Percentiles rank a stretch among this genome's conserved stretches.
Evolutionary conservation across 2,113 vertebrate species (phyloP).

Genomic region (Siniperca chuatsi): DNA sequence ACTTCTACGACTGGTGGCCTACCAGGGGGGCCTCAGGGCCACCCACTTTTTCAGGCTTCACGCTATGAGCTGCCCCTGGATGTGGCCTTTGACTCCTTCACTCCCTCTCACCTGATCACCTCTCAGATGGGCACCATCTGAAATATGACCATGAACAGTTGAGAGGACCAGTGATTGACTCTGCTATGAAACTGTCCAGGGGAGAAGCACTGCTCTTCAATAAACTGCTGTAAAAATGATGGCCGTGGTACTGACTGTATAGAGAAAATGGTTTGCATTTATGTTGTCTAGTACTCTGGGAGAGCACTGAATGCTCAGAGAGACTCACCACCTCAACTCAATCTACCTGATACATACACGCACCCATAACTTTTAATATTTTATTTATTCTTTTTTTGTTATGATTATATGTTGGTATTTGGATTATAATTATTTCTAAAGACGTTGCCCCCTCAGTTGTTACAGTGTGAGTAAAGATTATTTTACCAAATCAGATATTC

Average conservation of each 20-base stretch:
- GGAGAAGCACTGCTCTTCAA: constrained; percentile 8
- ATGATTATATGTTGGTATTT: constrained; percentile 51
- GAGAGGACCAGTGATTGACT: constrained; percentile 78
- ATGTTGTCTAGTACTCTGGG: constrained; percentile 56
- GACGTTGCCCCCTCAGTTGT: constrained; percentile 39
- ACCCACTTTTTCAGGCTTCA: constrained; percentile 87
- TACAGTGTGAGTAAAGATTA: constrained; percentile 27
- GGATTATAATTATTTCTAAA: constrained; percentile 49
- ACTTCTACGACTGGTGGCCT: constrained; percentile 81
- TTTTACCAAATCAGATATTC: constrained; percentile 51
- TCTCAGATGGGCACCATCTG: constrained; percentile 90
- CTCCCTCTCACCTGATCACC: constrained; percentile 83
- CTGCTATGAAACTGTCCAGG: not conserved
- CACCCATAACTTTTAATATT: constrained; percentile 56
- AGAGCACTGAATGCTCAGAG: constrained; percentile 54
- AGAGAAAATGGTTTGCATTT: constrained; percentile 63
- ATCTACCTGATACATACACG: constrained; percentile 79
- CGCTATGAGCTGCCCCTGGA: constrained; percentile 94
- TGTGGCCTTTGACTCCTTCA: constrained; percentile 90
- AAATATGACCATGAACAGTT: constrained; percentile 22
- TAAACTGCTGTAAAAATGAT: constrained; percentile 44
- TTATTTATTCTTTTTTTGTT: constrained; percentile 77
- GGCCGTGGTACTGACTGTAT: constrained; percentile 31
- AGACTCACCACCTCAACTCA: constrained; percentile 64
- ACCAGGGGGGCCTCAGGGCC: constrained; percentile 84